Percentiles rank a stretch among this genome's conserved stretches.
Conservation (phyloP, 1,140 invertebrate species). For the Saccostrea glomerata region DNA sequence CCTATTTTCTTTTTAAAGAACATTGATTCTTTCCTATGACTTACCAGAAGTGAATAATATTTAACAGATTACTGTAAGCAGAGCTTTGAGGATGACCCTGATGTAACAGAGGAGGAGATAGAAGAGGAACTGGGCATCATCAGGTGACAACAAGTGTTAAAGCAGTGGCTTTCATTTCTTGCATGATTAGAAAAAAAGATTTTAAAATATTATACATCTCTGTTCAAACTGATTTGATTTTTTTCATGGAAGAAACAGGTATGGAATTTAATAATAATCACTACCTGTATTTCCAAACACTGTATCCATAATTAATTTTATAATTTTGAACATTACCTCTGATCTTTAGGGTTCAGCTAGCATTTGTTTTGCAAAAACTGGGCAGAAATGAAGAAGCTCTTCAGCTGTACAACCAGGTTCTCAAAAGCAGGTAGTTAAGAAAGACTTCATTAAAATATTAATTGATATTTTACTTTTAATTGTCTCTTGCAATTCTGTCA, state of each 20-base stretch:
- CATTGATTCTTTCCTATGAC: no score
- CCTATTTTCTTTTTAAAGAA: no score
- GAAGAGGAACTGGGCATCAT: constrained; percentile 94
- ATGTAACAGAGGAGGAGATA: constrained; percentile 91
- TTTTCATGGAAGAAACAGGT: no score
- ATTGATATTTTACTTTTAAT: neutral
- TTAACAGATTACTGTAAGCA: constrained; percentile 86
- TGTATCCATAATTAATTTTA: no score
- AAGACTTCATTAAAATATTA: neutral
- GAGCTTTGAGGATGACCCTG: constrained; percentile 90
- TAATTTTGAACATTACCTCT: no score
- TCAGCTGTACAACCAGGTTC: constrained; percentile 87
- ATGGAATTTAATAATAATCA: no score
- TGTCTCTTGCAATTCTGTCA: neutral
- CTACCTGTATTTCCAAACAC: no score
- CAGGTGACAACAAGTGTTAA: constrained; percentile 78
- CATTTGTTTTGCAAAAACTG: constrained; percentile 91
- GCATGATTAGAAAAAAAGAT: no score
- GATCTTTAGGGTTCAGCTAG: constrained; percentile 89
- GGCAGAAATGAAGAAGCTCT: constrained; percentile 82
- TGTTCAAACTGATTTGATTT: no score
- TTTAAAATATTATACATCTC: no score
- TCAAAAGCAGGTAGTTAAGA: constrained; percentile 80
- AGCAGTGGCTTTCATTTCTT: no score
- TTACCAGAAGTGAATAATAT: neutral